These are phyloP conservation scores for Heliornis fulica DNA, from an alignment of 2,113 vertebrate species.

Conservation along the genomic window DNA sequence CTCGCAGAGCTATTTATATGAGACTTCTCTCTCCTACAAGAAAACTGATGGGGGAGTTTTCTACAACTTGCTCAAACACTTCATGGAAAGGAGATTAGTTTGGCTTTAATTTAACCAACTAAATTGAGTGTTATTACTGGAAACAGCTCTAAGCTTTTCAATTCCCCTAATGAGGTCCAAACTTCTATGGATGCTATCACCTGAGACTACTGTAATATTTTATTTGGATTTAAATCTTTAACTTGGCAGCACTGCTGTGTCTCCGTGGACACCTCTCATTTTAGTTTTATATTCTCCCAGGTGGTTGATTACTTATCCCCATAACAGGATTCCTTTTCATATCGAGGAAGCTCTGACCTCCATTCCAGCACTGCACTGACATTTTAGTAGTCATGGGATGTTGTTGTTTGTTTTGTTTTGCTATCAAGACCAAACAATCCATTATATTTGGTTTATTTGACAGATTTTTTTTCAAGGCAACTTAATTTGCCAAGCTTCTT, in stretches of 20 bases:
- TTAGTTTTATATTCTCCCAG: slow-evolving; percentile 64
- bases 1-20: neutral
- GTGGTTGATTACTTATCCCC: slow-evolving; percentile 56
- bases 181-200: slow-evolving; percentile 66
- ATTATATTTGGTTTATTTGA: slow-evolving; percentile 36
- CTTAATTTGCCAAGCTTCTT: slow-evolving; percentile 44
- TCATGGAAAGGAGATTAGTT: slow-evolving; percentile 67
- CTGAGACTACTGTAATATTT: slow-evolving; percentile 71
- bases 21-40: slow-evolving; percentile 3
- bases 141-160: slow-evolving; percentile 66
- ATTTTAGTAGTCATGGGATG: neutral
- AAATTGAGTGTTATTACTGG: slow-evolving; percentile 67
- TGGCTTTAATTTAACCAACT: slow-evolving; percentile 64
- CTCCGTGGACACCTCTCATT: slow-evolving; percentile 54
- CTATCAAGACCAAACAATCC: slow-evolving; percentile 26
- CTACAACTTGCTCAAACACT: slow-evolving; percentile 63
- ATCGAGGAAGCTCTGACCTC: slow-evolving; percentile 35
- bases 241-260: slow-evolving; percentile 41
- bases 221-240: slow-evolving; percentile 65
- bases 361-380: neutral
- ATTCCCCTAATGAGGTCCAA: slow-evolving; percentile 69
- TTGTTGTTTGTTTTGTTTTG: slow-evolving; percentile 1
- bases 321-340: slow-evolving; percentile 58
- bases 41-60: slow-evolving; percentile 57
- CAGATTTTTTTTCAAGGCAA: slow-evolving; percentile 22